Percentiles rank a stretch among this genome's conserved stretches.
These are phyloP conservation scores for Phalanger gymnotis DNA, from an alignment of 2,797 vertebrate genomes.

Conservation along the genomic window DNA sequence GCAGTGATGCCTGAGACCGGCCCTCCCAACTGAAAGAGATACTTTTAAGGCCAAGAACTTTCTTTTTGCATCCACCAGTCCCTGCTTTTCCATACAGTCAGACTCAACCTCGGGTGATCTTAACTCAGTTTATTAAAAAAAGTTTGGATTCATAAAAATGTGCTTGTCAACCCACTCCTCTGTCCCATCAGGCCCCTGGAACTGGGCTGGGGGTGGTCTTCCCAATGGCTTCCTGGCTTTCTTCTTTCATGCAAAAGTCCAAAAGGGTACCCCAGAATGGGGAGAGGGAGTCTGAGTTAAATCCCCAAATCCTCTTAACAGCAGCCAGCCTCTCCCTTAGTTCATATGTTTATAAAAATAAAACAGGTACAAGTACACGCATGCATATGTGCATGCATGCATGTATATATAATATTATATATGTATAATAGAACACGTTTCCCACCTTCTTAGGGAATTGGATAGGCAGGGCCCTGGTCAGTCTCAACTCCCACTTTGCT, in stretches of 20 bases:
- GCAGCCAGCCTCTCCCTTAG: neutral
- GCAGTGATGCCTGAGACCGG: neutral
- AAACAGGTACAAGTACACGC: neutral
- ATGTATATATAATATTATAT: neutral
- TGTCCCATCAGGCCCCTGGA: neutral
- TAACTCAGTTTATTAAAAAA: slow-evolving; percentile 4
- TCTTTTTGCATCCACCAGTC: neutral
- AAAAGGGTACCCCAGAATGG: neutral
- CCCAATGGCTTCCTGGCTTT: neutral
- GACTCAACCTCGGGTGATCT: neutral
- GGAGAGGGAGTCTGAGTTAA: neutral
- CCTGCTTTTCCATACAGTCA: neutral
- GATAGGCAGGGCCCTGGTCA: neutral
- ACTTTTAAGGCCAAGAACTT: neutral
- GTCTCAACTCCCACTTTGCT: neutral
- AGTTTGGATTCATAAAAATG: neutral
- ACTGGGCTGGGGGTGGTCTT: neutral
- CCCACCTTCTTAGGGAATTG: neutral
- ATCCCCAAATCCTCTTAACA: neutral
- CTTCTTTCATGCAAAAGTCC: neutral
- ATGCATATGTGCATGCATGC: neutral
- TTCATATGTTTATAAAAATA: slow-evolving; percentile 6
- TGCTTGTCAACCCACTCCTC: neutral
- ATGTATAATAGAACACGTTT: neutral
- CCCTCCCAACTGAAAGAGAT: neutral